A percentile compares a stretch with the other conserved stretches of the same genome.
Conservation (phyloP, 2,797 vertebrate species). For the Xenops minutus region DNA sequence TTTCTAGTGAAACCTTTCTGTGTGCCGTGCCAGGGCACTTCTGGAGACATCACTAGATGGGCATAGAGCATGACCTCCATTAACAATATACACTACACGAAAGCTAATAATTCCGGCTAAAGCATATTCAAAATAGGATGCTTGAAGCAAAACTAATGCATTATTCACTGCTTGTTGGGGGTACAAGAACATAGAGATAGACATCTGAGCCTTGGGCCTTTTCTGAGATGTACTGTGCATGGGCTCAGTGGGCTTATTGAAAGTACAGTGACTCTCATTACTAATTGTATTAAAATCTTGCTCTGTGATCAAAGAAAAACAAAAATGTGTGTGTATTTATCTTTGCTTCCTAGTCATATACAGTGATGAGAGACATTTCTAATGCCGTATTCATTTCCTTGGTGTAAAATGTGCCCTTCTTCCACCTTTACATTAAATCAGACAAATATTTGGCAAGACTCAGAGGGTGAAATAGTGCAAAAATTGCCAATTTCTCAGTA, state of each 20-base stretch:
- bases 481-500: neutral
- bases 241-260: neutral
- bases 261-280: neutral
- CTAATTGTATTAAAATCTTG: conserved; percentile 9
- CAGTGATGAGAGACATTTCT: neutral
- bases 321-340: neutral
- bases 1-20: neutral
- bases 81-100: conserved; percentile 1
- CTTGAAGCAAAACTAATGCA: conserved; percentile 62
- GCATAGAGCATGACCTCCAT: neutral
- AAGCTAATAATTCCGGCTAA: conserved; percentile 48
- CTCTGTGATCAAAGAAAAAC: neutral
- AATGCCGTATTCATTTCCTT: neutral
- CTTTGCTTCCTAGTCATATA: neutral
- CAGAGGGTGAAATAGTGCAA: neutral
- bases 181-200: conserved; percentile 44
- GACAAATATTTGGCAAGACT: neutral
- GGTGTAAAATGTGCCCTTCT: neutral
- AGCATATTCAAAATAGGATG: conserved; percentile 43
- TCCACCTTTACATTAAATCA: conserved; percentile 3
- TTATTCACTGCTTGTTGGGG: conserved; percentile 61
- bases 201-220: conserved; percentile 48
- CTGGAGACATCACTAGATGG: neutral
- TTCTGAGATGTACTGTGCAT: neutral
- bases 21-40: neutral